Evolutionary conservation across 1,140 invertebrate genomes (phyloP).

Genomic region (Trichonephila clavata): DNA sequence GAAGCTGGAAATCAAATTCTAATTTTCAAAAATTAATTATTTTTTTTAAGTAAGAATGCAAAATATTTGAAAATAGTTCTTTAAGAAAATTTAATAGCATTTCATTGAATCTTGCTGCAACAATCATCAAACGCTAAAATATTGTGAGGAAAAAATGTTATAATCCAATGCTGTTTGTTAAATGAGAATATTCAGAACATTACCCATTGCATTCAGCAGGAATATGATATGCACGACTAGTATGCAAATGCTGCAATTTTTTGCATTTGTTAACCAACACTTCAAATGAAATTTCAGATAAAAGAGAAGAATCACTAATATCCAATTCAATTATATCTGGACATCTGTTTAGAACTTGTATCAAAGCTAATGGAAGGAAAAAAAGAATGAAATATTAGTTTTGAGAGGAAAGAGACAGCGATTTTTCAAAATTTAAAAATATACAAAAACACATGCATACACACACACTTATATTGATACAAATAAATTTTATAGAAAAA

Average conservation of each 20-base stretch:
- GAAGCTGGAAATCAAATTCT: no score
- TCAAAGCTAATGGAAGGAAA: constrained; percentile 84
- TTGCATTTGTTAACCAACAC: constrained; percentile 84
- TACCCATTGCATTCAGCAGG: constrained; percentile 84
- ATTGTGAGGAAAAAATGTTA: no score
- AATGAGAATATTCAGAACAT: not conserved
- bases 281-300: constrained; percentile 85
- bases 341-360: constrained; percentile 85
- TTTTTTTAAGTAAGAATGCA: no score
- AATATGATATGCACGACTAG: constrained; percentile 92
- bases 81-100: no score
- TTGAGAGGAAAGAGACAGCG: no score
- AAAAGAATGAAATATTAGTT: not conserved
- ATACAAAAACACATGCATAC: no score
- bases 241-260: constrained; percentile 89
- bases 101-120: no score
- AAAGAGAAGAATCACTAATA: constrained; percentile 90
- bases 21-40: no score
- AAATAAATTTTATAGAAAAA: no score
- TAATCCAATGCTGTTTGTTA: not conserved
- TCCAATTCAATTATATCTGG: constrained; percentile 90
- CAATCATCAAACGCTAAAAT: no score
- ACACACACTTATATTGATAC: no score
- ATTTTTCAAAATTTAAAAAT: not conserved
- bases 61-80: no score